Conservation (phyloP, 2,113 vertebrate species). For the Pardalotus punctatus region DNA sequence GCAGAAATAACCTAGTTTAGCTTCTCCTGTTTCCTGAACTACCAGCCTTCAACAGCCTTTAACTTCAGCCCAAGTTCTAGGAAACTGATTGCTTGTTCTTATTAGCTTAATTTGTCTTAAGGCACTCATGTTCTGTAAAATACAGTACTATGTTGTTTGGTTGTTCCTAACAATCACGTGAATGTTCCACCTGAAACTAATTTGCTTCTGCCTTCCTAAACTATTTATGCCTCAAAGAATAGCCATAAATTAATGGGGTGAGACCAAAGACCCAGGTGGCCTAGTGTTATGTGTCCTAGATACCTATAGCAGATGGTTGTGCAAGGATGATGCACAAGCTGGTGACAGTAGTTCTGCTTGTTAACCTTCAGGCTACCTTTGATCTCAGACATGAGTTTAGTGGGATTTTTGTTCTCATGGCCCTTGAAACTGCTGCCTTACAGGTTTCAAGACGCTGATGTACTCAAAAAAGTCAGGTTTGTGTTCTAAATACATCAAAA, state of each 20-base stretch:
- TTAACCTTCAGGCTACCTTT: neutral
- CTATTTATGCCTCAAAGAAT: neutral
- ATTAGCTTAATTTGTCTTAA: neutral
- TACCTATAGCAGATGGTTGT: neutral
- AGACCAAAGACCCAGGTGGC: neutral
- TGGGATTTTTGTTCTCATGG: neutral
- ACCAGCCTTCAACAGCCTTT: neutral
- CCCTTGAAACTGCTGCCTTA: neutral
- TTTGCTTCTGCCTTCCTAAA: neutral
- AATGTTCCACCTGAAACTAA: neutral
- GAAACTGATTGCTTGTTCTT: neutral
- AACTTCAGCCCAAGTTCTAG: neutral
- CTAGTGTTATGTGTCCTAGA: neutral
- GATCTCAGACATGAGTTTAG: neutral
- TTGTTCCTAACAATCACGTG: neutral
- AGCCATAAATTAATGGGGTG: neutral
- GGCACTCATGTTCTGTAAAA: neutral
- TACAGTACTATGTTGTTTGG: neutral
- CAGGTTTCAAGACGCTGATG: neutral
- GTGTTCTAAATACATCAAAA: neutral
- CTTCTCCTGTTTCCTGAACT: neutral
- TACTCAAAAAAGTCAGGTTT: neutral
- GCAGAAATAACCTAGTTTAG: neutral
- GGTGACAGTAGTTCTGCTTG: neutral
- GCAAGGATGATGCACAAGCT: neutral